phyloP scores from a whole-genome alignment of 1,140 invertebrate species.

The Scaptomyza graminum region DNA sequence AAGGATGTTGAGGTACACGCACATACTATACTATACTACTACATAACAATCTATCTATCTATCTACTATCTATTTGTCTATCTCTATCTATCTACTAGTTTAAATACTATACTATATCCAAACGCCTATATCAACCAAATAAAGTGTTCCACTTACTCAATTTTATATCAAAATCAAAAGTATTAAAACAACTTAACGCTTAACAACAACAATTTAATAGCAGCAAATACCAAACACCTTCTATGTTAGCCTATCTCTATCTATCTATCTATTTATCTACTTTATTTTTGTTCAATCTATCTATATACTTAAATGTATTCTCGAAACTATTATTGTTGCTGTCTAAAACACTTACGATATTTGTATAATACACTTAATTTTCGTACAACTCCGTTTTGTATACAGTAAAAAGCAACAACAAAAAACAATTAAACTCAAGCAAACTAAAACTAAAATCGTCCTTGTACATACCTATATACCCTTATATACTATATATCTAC shows the following conservation, averaged over 20 bases:
- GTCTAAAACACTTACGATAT: slow-evolving; percentile 54
- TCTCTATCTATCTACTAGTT: no score
- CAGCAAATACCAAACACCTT: slow-evolving; percentile 55
- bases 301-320: slow-evolving; percentile 33
- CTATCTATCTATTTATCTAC: slow-evolving; percentile 32
- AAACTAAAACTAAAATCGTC: slow-evolving; percentile 33
- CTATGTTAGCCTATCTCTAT: slow-evolving; percentile 64
- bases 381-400: slow-evolving; percentile 27
- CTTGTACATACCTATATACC: slow-evolving; percentile 25
- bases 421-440: slow-evolving; percentile 4
- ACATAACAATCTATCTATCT: slow-evolving; percentile 42
- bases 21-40: slow-evolving; percentile 47
- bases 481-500: slow-evolving; percentile 22
- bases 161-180: slow-evolving; percentile 66
- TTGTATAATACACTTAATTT: slow-evolving; percentile 64
- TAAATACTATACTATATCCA: slow-evolving; percentile 37
- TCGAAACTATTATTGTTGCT: slow-evolving; percentile 40
- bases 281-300: no score
- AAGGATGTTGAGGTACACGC: slow-evolving; percentile 97
- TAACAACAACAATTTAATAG: slow-evolving; percentile 53
- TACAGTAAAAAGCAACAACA: slow-evolving; percentile 10
- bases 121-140: slow-evolving; percentile 6
- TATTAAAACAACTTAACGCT: slow-evolving; percentile 54
- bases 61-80: slow-evolving; percentile 44
- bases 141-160: slow-evolving; percentile 20